These are phyloP conservation scores for Trinectes maculatus DNA, from an alignment of 2,113 vertebrate species.

Conservation along the genomic window DNA sequence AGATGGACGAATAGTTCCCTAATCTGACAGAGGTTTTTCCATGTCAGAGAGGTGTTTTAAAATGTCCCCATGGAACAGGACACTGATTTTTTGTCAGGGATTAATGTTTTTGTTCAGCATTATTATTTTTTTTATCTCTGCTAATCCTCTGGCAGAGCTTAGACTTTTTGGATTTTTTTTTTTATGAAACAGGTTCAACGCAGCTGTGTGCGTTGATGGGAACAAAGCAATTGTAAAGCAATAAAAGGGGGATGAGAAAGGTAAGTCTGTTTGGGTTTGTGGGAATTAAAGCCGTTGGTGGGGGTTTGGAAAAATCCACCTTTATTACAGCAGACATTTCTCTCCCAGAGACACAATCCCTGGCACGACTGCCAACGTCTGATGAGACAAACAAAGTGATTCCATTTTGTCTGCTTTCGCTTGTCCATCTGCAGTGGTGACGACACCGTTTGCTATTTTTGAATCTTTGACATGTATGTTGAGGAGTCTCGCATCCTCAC, in stretches of 20 bases:
- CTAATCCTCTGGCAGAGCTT: conserved; percentile 56
- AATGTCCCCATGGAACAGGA: conserved; percentile 1
- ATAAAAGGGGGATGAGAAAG: conserved; percentile 36
- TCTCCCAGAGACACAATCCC: conserved; percentile 40
- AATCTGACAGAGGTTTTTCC: background rate
- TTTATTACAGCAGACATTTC: conserved; percentile 58
- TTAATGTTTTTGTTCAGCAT: conserved; percentile 61
- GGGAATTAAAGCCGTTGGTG: conserved; percentile 64
- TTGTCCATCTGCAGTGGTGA: too few species aligned
- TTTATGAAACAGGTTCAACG: conserved; percentile 37
- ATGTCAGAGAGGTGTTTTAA: background rate
- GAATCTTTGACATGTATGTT: too few species aligned
- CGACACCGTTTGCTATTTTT: too few species aligned
- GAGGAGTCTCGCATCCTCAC: background rate
- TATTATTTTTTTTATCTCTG: conserved; percentile 49
- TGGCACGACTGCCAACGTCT: conserved; percentile 7
- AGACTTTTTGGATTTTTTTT: conserved; percentile 45
- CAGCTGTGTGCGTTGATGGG: conserved; percentile 42
- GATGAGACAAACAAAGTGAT: conserved; percentile 12
- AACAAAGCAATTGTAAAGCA: conserved; percentile 21
- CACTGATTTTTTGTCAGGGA: conserved; percentile 58
- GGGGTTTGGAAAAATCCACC: conserved; percentile 20
- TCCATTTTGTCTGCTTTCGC: background rate
- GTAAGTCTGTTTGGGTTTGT: conserved; percentile 67
- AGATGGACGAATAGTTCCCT: background rate